Evolutionary conservation across 2,113 vertebrate species (phyloP), one percentile per base, ranked within the genome.

Genomic region (Calyptommatus sinebrachiatus): DNA sequence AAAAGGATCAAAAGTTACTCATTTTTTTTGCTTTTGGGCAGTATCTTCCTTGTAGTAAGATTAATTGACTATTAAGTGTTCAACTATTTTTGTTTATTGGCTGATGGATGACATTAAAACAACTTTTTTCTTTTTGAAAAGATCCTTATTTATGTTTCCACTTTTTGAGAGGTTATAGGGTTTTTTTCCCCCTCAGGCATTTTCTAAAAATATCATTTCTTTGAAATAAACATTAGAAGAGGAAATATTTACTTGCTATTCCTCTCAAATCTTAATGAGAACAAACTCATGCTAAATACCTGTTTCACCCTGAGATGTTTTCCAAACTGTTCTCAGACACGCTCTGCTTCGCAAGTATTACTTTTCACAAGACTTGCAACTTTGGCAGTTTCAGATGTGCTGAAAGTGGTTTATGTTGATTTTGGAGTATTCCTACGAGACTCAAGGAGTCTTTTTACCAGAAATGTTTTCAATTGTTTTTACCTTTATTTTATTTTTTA

Each of bases 171-270:
- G 16, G 16, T 29, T 31, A 14, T 28, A 18, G 29, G 28, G 8
- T 3, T 31, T 68, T 29, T 68, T 20, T 21, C 35, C 35, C 35
- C 2, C 35, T 41, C 35, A 41, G 35, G 35, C 35, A 41, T 41
- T 41, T 41, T 4, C 35, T 41, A 41, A 41, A 41, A 85, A 76
- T 68, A 86, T 75, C 10, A 89, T 92, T 84, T 89, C 80, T 87
- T 81, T 29, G 68, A 77, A 5, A 1, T 73, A 0, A 1, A 31
- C 35, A 21, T 2, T 66, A 31, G 45, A 41, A 12, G 21, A 57
- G 68, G 77, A 72, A 84, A 77, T 21, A 11, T 77, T 77, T 60
- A 73, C 16, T 26, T 14, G 1, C 74, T 76, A 57, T 0, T 0
- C 73, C 79, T 57, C 21, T 66, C 78, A 35, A 26, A 45, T 29